Conservation (phyloP, 2,888 invertebrate species). For the Carterocephalus palaemon region DNA sequence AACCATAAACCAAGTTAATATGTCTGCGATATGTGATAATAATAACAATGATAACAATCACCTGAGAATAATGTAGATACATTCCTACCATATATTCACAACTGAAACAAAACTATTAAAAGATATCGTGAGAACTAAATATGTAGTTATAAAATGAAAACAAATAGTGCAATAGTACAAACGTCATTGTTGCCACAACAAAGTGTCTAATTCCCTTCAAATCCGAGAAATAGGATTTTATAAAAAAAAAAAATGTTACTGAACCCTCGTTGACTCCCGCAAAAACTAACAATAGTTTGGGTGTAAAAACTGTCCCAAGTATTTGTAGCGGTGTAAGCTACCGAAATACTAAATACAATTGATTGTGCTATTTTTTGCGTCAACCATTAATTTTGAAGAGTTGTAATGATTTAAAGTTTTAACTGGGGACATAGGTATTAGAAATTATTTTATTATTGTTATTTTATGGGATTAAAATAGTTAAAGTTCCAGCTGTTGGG, state of each 20-base stretch:
- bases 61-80: no score
- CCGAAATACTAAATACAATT: constrained; percentile 67
- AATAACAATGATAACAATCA: no score
- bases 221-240: constrained; percentile 76
- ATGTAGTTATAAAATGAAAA: constrained; percentile 54
- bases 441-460: constrained; percentile 6
- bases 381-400: constrained; percentile 43
- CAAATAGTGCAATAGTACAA: constrained; percentile 67
- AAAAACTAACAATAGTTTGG: constrained; percentile 58
- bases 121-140: constrained; percentile 53
- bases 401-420: constrained; percentile 35
- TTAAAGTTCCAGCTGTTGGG: neutral
- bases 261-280: constrained; percentile 73
- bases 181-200: constrained; percentile 76
- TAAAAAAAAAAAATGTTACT: constrained; percentile 46
- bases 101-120: neutral
- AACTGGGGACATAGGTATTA: no score
- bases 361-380: constrained; percentile 51
- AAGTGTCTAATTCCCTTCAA: constrained; percentile 76
- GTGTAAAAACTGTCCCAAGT: constrained; percentile 48
- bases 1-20: no score
- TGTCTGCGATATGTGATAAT: no score
- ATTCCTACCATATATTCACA: no score
- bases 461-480: constrained; percentile 14
- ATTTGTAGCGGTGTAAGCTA: constrained; percentile 63